Conservation (phyloP, 23 tunicate species). For the Trididemnum nubilum region DNA sequence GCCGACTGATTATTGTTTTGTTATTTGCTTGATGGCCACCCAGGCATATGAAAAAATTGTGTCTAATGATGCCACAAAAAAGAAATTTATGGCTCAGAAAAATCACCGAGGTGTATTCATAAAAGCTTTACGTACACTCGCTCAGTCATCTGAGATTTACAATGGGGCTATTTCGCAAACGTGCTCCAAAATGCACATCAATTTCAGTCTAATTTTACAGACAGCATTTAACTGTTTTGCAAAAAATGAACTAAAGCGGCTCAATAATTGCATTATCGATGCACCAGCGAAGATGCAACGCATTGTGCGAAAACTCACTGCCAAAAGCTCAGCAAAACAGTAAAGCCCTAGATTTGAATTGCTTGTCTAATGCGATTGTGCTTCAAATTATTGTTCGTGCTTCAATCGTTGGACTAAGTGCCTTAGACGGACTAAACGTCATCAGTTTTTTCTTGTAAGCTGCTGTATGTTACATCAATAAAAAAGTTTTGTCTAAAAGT, state of each 20-base stretch:
- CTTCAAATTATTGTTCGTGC: background rate
- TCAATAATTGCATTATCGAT: background rate
- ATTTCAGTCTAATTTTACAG: slow-evolving; percentile 3
- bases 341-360: background rate
- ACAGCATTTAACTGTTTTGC: slow-evolving; percentile 41
- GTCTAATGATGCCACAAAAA: background rate
- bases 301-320: slow-evolving; percentile 13
- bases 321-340: slow-evolving; percentile 7
- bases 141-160: background rate
- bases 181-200: slow-evolving; percentile 4
- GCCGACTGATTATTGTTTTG: slow-evolving; percentile 27
- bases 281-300: slow-evolving; percentile 10
- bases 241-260: slow-evolving; percentile 26
- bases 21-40: background rate
- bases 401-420: too few species aligned
- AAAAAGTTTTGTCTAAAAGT: background rate
- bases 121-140: background rate
- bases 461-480: background rate
- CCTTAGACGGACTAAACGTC: background rate
- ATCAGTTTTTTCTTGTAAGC: background rate
- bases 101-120: background rate
- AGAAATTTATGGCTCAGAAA: background rate
- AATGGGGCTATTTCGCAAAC: background rate
- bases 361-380: background rate
- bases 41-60: background rate